Percentiles rank a stretch among this genome's conserved stretches.
Evolutionary conservation across 2,797 vertebrate genomes (phyloP).

Genomic region (Lepus townsendii): DNA sequence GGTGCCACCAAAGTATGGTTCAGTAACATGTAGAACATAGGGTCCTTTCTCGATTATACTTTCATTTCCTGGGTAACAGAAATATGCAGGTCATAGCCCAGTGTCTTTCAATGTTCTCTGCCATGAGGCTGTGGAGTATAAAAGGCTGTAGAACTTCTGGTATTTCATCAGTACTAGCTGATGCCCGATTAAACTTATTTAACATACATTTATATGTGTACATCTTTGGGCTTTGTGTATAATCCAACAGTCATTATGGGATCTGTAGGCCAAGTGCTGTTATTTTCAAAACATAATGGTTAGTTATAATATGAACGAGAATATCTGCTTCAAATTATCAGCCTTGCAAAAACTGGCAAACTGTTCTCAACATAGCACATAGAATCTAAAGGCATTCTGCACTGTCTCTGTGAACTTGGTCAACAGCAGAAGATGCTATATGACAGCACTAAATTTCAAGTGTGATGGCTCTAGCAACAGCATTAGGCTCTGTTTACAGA

Average conservation of each 20-base stretch:
- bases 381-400: neutral
- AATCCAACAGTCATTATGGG: neutral
- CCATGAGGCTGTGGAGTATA: neutral
- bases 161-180: neutral
- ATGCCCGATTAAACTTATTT: neutral
- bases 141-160: neutral
- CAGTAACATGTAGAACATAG: neutral
- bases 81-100: neutral
- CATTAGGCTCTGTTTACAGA: neutral
- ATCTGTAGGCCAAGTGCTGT: neutral
- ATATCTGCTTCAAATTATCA: neutral
- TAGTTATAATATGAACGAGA: neutral
- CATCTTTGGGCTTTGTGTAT: neutral
- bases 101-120: neutral
- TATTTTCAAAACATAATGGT: neutral
- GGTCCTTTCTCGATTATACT: neutral
- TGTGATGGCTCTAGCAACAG: neutral
- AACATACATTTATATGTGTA: neutral
- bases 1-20: neutral
- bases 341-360: neutral
- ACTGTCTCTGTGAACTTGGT: neutral
- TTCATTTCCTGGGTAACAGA: neutral
- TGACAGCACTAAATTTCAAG: neutral
- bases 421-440: neutral
- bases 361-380: neutral